Conservation (phyloP, 1,140 invertebrate genomes). For the Bradysia coprophila region DNA sequence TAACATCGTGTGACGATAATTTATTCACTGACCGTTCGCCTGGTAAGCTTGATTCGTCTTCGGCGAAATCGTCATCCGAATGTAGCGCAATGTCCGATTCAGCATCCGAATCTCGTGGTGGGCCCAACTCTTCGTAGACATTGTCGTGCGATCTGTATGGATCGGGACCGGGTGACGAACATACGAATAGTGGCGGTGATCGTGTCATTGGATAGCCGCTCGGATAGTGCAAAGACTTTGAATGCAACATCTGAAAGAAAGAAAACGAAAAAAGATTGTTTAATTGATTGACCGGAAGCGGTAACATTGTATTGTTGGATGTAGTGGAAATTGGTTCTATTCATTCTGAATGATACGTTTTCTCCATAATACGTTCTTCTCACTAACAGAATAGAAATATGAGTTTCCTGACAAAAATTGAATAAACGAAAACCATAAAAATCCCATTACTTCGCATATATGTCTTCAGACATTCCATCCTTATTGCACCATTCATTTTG, state of each 20-base stretch:
- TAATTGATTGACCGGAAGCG: background rate
- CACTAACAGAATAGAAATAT: background rate
- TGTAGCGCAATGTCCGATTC: slow-evolving; percentile 36
- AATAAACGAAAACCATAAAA: too few relatives aligned
- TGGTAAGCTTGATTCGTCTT: slow-evolving; percentile 41
- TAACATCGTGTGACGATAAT: slow-evolving; percentile 16
- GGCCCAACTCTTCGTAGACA: slow-evolving; percentile 44
- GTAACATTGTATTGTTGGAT: background rate
- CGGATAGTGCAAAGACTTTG: slow-evolving; percentile 33
- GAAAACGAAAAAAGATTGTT: background rate
- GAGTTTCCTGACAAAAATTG: too few relatives aligned
- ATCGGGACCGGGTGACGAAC: slow-evolving; percentile 45
- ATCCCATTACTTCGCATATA: too few relatives aligned
- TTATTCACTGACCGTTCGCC: slow-evolving; percentile 27
- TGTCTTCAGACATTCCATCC: too few relatives aligned
- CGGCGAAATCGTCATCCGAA: slow-evolving; percentile 48
- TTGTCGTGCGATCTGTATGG: slow-evolving; percentile 47
- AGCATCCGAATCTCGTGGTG: slow-evolving; percentile 36
- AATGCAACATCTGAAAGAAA: slow-evolving; percentile 41
- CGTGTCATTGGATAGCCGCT: slow-evolving; percentile 32
- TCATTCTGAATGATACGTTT: too few relatives aligned
- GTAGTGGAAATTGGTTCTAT: background rate
- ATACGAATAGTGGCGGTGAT: slow-evolving; percentile 39
- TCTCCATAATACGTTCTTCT: too few relatives aligned
- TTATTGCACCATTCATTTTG: too few relatives aligned